Evolutionary conservation across 2,888 invertebrate species (phyloP).

Genomic region (Uropetala carovei): DNA sequence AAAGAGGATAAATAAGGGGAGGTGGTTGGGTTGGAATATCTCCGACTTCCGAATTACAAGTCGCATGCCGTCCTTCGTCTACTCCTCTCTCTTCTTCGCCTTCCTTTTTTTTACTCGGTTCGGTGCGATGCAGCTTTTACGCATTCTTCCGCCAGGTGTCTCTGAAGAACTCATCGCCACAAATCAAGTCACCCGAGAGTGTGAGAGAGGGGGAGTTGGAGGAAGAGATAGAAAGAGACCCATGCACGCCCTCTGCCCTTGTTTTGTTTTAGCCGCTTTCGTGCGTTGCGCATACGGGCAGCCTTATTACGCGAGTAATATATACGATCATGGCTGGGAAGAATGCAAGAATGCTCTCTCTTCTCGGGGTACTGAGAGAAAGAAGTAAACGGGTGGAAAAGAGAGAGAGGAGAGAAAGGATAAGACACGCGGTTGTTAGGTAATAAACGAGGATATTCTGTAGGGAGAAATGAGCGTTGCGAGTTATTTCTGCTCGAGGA

Average conservation of each 20-base stretch:
- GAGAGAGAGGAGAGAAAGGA: background rate
- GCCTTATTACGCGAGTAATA: constrained; percentile 35
- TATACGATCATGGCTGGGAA: background rate
- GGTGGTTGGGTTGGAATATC: background rate
- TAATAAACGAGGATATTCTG: background rate
- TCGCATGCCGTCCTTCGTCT: background rate
- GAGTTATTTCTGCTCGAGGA: background rate
- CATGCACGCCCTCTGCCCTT: constrained; percentile 33
- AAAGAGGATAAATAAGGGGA: background rate
- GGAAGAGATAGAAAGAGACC: background rate
- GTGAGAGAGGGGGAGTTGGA: constrained; percentile 25
- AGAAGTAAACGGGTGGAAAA: background rate
- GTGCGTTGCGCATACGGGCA: constrained; percentile 21
- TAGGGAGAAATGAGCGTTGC: background rate
- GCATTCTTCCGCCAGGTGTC: constrained; percentile 28
- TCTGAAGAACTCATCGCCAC: constrained; percentile 28
- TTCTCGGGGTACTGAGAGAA: background rate
- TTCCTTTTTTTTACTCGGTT: background rate
- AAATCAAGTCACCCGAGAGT: constrained; percentile 32
- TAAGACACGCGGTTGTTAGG: background rate
- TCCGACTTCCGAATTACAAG: constrained; percentile 18
- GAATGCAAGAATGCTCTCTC: background rate
- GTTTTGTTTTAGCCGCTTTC: constrained; percentile 3
- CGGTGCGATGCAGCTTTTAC: constrained; percentile 20
- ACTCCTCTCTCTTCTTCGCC: background rate